Base-by-base conservation (phyloP, 2,797 vertebrate genomes). In the Otus scops region DNA sequence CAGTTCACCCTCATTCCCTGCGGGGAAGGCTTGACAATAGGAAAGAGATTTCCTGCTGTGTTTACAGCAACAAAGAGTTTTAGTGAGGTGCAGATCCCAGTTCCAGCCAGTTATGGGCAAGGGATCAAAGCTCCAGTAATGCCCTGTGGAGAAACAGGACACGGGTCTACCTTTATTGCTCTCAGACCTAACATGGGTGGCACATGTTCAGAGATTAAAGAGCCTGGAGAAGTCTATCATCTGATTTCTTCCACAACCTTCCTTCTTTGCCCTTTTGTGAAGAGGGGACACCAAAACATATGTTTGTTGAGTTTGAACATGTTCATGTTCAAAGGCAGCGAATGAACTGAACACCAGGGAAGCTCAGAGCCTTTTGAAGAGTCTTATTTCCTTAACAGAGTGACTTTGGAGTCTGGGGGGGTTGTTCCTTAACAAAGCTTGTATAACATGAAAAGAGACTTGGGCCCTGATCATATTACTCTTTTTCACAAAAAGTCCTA, bases 261-360 rank as follows among this genome's bases (percentile, higher is more conserved):
- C 18, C 17, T 81, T 47, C 65, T 85, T 57, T 91, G 41, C 27
- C 43, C 28, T 81, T 80, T 65, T 81, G 11, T 65, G 64, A 91
- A 34, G 16, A 54, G 7, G 3, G 5, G 27, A 27, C 74, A 78
- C 32, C 17, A 75, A 70, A 94, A 21, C 38, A 41, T 34, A 7
- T 20, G 38, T 7, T 79, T 83, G 27, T 51, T 84, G 13, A 61
- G 32, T 61, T 85, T 27, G 38, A 82, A 83, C 10, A n/a, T 11
- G 19, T 53, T 85, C 21, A 4, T 28, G 10, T 89, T 94, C 53
- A 77, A 85, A 93, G 64, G 50, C 0, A 0, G 56, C 0, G 0
- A 74, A 57, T 50, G 28, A 94, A 67, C 27, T 2, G 1, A 87
- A 77, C 1, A 3, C 16, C 28, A 65, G 78, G 51, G n/a, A 87